phyloP scores from a whole-genome alignment of 2,113 vertebrate genomes.

The Spermophilus dauricus region DNA sequence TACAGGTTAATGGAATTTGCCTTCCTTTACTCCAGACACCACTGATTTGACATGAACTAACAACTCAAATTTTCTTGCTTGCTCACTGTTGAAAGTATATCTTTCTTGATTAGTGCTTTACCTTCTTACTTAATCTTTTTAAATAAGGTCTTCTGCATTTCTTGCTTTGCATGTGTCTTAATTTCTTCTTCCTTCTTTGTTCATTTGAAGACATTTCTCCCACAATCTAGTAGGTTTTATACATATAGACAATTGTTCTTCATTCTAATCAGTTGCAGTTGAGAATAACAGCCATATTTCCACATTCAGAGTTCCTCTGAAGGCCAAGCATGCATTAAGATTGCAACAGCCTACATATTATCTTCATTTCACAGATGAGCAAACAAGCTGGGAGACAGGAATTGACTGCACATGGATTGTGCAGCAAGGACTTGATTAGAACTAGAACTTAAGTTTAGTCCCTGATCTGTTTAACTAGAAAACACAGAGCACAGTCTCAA shows the following conservation, averaged over 20 bases:
- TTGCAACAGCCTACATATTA: not conserved
- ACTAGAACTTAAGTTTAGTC: not conserved
- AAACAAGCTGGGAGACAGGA: not conserved
- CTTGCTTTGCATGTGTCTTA: not conserved
- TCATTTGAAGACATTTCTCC: not conserved
- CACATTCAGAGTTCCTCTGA: not conserved
- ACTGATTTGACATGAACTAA: slow-evolving; percentile 20
- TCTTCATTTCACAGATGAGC: not conserved
- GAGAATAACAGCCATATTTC: not conserved
- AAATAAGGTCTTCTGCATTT: not conserved
- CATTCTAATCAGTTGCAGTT: not conserved
- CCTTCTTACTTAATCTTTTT: slow-evolving; percentile 3
- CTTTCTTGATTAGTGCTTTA: slow-evolving; percentile 31
- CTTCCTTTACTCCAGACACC: not conserved
- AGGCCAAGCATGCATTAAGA: not conserved
- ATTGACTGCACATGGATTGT: not conserved
- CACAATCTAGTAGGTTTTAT: not conserved
- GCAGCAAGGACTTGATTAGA: not conserved
- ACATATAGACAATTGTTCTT: not conserved
- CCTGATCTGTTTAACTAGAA: not conserved
- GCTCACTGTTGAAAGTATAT: not conserved
- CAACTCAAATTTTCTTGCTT: not conserved
- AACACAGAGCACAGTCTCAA: not conserved
- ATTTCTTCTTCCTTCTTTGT: slow-evolving; percentile 26
- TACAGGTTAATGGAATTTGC: not conserved